Evolutionary conservation across 2,888 invertebrate species (phyloP), one percentile per base, ranked within the genome.

Genomic region (Coleophora deauratella): DNA sequence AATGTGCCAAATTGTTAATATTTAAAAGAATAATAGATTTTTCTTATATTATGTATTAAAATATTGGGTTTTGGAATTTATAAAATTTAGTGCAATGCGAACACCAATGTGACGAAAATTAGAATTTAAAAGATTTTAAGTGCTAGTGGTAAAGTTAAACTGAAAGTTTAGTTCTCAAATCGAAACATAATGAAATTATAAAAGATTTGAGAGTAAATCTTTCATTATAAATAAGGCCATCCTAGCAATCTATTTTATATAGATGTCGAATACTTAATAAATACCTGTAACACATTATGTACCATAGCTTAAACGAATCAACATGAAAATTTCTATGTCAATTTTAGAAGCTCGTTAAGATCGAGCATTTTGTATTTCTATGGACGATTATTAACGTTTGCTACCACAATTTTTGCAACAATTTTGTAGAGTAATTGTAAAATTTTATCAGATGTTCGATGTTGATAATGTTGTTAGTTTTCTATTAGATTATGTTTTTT

Each of bases 1-100:
- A 69, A 72, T 72, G 81, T 82, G 81, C 82, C 82, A 82, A 82
- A 80, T 77, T 75, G 77, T 79, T 81, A 68, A 76, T 75, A 72
- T 72, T 57, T 74, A 62, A 66, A 35, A 66, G 6, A 59, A 64
- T n/a, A n/a, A 64, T 56, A 66, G 54, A 57, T 60, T 66, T 66
- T 70, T 66, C 63, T 66, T 71, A 66, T 70, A 71, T 63, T 62
- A 59, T 71, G 66, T 70, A 71, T 63, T 62, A 59, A 54, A 53
- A 55, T 59, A 56, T 41, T 54, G 58, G 58, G 55, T 56, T 49
- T 54, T 37, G 46, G 45, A 56, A 60, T 58, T 57, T 61, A 62
- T 59, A 67, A 54, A 52, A 52, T 60, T 53, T 64, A 72, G 66
- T 63, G 75, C 68, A 74, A 72, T 70, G 68, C 69, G 62, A 81